Percentiles rank a stretch among this genome's conserved stretches.
phyloP scores from a whole-genome alignment of 2,888 invertebrate genomes.

The Hirtodrosophila confusa region DNA sequence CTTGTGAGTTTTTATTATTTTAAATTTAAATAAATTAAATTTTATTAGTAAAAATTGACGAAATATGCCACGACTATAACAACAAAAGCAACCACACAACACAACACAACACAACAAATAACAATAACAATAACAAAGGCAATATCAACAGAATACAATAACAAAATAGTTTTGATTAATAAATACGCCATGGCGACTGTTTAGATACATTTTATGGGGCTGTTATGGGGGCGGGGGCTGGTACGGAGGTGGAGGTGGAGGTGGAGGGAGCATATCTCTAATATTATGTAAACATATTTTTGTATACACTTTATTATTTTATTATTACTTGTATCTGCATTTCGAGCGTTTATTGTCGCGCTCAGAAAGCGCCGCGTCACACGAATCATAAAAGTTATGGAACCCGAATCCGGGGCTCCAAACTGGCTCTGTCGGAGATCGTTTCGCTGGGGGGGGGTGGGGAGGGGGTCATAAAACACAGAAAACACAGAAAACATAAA shows the following conservation, averaged over 20 bases:
- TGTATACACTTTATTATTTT: conserved; percentile 60
- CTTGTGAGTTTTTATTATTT: conserved; percentile 57
- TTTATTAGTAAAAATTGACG: conserved; percentile 74
- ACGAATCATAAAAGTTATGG: conserved; percentile 45
- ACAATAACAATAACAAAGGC: conserved; percentile 27
- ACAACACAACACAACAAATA: conserved; percentile 21
- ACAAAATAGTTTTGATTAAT: conserved; percentile 76
- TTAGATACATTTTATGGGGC: conserved; percentile 38
- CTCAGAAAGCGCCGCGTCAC: conserved; percentile 37
- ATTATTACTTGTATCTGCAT: conserved; percentile 46
- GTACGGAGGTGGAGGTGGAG: not conserved
- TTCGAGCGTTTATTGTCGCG: conserved; percentile 9
- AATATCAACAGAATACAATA: conserved; percentile 45
- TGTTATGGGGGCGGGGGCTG: too few species aligned
- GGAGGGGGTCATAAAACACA: not conserved
- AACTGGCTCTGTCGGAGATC: conserved; percentile 33
- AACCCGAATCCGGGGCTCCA: conserved; percentile 34
- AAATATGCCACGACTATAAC: conserved; percentile 69
- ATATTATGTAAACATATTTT: conserved; percentile 10
- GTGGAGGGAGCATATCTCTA: conserved; percentile 2
- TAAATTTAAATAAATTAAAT: conserved; percentile 80
- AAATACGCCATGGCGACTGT: conserved; percentile 47
- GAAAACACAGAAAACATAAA: conserved; percentile 5
- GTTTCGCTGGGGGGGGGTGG: not conserved
- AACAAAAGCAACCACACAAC: conserved; percentile 30